Evolutionary conservation across 2,797 vertebrate genomes (phyloP), one percentile per base, ranked within the genome.

Genomic region (Hypotaenidia philippensis): DNA sequence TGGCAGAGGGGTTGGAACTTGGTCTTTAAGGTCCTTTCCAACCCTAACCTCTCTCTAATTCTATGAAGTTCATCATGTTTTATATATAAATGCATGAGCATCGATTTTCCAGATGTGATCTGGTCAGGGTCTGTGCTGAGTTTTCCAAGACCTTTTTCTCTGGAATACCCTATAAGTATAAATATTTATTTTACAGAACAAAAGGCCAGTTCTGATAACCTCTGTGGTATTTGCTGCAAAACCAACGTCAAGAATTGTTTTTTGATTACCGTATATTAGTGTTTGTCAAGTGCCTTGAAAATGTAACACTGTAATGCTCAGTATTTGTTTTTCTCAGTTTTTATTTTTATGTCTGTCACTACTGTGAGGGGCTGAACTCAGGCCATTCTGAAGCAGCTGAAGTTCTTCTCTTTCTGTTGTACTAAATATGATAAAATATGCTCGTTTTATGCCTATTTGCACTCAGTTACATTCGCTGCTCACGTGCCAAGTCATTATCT

Each of bases 131-230:
- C 65, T 88, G 14, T 64, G 80, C 82, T 56, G 55, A 74, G 55
- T 83, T 93, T 92, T 91, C 89, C 72, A 92, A 83, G 75, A 91
- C 41, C 47, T 63, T 91, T 89, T 90, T 78, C 59, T 95, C 80
- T 92, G 61, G 77, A 91, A 93, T 90, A 86, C 47, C 8, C 21
- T 60, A 10, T 22, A 63, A 63, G 31, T 88, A 56, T 91, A 94
- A 94, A 95, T 94, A 93, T 90, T 94, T 94, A 52, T 82, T 95
- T 90, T 91, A 17, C 80, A 90, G 52, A 90, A 95, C 86, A 94
- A 84, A 95, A 95, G 94, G 40, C 90, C 90, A 94, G 21, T 76
- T 96, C 83, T 89, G 90, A 95, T 95, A 97, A 96, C 92, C 83
- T 85, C 77, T 84, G 57, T 90, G 74, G 38, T 92, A 91, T 94